Evolutionary conservation across 2,113 vertebrate species (phyloP), one percentile per base, ranked within the genome.

Genomic region (Nematolebias whitei): DNA sequence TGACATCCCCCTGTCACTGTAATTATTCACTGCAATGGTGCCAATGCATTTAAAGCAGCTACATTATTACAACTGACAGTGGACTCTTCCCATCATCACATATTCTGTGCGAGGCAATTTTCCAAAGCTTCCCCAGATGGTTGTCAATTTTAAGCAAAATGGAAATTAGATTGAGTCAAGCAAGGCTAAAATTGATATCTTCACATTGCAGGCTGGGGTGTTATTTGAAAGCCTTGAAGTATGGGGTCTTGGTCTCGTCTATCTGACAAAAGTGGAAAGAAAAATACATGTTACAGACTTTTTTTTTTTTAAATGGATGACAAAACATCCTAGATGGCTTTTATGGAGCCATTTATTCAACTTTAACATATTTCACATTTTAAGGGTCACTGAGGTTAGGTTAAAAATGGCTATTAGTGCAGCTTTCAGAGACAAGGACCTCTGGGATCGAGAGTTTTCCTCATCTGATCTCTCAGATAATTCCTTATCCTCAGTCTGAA

Each of bases 301-400:
- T 74, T 53, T 6, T 20, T 39, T 35, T 71, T 70, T 45, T 22
- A 50, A 66, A 66, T 40, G 67, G 61, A 80, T 63, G 75, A 79
- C 79, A 85, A 78, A 86, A 80, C 68, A 72, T 81, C 74, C 79
- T 39, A 5, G 15, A 23, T 10, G 63, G 85, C 88, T 91, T 87
- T 93, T 87, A 89, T 57, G 71, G 58, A 81, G 71, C 81, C 83
- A 88, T 91, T 92, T 87, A 77, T 85, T 84, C 76, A 85, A 88
- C 83, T 88, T 85, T 78, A 79, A 81, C 71, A 69, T 85, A 85
- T 50, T 68, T 80, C 77, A 71, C 74, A 80, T 85, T 83, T 84
- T 70, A 75, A 69, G 83, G 87, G 78, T 89, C 85, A 83, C 74
- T 79, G 67, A 69, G 72, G 77, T 80, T 63, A 71, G 66, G 69